Evolutionary conservation across 2,797 vertebrate species (phyloP).

Genomic region (Chelon labrosus): DNA sequence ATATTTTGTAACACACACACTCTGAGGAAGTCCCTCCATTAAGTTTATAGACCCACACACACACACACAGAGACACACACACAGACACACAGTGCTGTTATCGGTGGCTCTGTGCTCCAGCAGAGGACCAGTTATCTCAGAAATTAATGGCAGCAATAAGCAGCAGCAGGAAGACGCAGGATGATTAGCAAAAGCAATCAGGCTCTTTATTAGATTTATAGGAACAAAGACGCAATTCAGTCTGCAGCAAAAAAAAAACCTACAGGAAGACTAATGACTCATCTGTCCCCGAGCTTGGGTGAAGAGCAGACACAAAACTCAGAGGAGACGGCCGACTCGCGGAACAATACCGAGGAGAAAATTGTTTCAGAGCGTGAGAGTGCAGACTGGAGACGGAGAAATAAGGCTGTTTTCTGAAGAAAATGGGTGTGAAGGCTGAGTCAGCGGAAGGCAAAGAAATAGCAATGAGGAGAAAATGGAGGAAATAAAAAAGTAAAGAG

Average conservation of each 20-base stretch:
- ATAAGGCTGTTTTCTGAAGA: slow-evolving; percentile 7
- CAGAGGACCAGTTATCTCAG: slow-evolving; percentile 85
- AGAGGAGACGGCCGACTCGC: slow-evolving; percentile 44
- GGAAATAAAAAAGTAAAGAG: slow-evolving; percentile 1
- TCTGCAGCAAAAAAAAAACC: slow-evolving; percentile 49
- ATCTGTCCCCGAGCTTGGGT: slow-evolving; percentile 47
- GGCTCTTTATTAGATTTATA: slow-evolving; percentile 87
- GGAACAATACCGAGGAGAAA: slow-evolving; percentile 35
- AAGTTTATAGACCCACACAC: slow-evolving; percentile 17
- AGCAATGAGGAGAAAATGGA: slow-evolving; percentile 13
- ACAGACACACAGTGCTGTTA: slow-evolving; percentile 45
- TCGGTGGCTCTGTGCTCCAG: slow-evolving; percentile 78
- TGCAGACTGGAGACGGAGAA: slow-evolving; percentile 1
- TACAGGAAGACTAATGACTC: slow-evolving; percentile 72
- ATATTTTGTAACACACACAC: slow-evolving; percentile 11
- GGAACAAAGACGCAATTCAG: slow-evolving; percentile 84
- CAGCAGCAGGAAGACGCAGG: slow-evolving; percentile 82
- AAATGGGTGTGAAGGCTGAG: slow-evolving; percentile 42
- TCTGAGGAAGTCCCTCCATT: slow-evolving; percentile 31
- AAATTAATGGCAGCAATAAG: slow-evolving; percentile 90
- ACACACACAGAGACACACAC: slow-evolving; percentile 19
- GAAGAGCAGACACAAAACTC: slow-evolving; percentile 42
- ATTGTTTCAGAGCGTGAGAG: slow-evolving; percentile 26
- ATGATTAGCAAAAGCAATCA: slow-evolving; percentile 90
- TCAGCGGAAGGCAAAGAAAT: slow-evolving; percentile 25